phyloP scores from a whole-genome alignment of 2,113 vertebrate species.

The Myiopsitta monachus region DNA sequence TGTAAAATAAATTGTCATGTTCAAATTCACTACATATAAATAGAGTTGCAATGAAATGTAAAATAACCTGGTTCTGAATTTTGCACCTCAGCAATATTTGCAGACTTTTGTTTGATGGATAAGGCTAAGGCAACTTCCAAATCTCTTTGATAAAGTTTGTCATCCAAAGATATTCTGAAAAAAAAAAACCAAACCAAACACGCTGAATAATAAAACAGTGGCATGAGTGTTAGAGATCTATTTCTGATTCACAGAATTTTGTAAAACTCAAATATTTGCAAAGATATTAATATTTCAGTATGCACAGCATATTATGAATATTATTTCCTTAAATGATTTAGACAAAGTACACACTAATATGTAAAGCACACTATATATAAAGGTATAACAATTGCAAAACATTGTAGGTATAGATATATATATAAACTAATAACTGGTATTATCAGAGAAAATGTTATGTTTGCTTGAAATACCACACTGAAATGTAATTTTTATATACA shows the following conservation, averaged over 20 bases:
- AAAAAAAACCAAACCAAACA: not conserved
- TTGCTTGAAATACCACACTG: not conserved
- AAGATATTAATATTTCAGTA: not conserved
- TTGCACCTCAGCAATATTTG: slow-evolving; percentile 11
- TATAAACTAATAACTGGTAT: not conserved
- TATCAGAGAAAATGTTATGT: not conserved
- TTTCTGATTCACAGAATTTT: not conserved
- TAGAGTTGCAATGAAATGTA: not conserved
- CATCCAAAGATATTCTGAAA: slow-evolving; percentile 81
- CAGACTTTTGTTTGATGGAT: slow-evolving; percentile 70
- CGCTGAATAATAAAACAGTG: not conserved
- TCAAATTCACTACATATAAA: not conserved
- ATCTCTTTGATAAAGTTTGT: slow-evolving; percentile 82
- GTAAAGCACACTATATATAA: not conserved
- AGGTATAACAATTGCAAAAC: not conserved
- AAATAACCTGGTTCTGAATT: slow-evolving; percentile 61
- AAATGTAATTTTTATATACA: not conserved
- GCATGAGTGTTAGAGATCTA: not conserved
- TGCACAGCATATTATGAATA: not conserved
- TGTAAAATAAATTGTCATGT: not conserved
- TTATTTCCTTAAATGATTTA: not conserved
- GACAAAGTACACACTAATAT: not conserved
- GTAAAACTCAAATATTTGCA: not conserved
- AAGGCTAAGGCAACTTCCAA: slow-evolving; percentile 87
- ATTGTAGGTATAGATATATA: not conserved